A percentile compares a stretch with the other conserved stretches of the same genome.
Conservation (phyloP, 2,797 vertebrate genomes). For the Schizothorax lantsangensis region DNA sequence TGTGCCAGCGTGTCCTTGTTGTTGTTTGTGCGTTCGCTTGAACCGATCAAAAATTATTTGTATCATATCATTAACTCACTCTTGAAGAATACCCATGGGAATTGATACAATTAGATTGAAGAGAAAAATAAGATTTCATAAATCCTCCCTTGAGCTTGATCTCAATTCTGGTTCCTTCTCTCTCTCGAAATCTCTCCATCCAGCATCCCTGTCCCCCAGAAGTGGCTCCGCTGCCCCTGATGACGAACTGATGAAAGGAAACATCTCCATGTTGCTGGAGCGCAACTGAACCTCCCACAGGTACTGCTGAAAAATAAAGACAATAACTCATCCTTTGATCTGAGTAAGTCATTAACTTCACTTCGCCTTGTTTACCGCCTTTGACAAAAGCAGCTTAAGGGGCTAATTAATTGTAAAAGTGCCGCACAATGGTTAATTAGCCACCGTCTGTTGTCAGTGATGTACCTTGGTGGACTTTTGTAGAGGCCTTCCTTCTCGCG, state of each 20-base stretch:
- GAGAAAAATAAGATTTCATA: slow-evolving; percentile 43
- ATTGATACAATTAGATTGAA: slow-evolving; percentile 25
- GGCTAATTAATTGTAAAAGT: slow-evolving; percentile 80
- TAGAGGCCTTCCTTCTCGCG: slow-evolving; percentile 15
- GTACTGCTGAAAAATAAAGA: slow-evolving; percentile 48
- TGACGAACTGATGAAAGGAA: slow-evolving; percentile 71
- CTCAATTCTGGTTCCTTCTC: slow-evolving; percentile 25
- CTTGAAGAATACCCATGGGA: slow-evolving; percentile 44
- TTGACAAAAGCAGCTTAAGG: slow-evolving; percentile 79
- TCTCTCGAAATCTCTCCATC: slow-evolving; percentile 33
- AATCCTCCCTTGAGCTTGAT: slow-evolving; percentile 53
- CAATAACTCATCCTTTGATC: slow-evolving; percentile 61
- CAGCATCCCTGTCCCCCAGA: slow-evolving; percentile 39
- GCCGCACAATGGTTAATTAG: slow-evolving; percentile 64
- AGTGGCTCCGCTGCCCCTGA: slow-evolving; percentile 62
- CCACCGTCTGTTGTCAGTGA: slow-evolving; percentile 55
- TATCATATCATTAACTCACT: slow-evolving; percentile 37
- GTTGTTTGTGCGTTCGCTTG: slow-evolving; percentile 41
- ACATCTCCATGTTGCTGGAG: slow-evolving; percentile 45
- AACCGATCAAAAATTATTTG: slow-evolving; percentile 11
- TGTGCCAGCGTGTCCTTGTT: slow-evolving; percentile 34
- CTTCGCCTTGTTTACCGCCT: slow-evolving; percentile 77
- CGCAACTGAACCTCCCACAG: slow-evolving; percentile 58
- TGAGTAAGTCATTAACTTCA: slow-evolving; percentile 63
- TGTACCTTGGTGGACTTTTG: slow-evolving; percentile 61